A percentile compares a stretch with the other conserved stretches of the same genome.
Conservation (phyloP, 2,113 vertebrate species). For the Bostrychus sinensis region DNA sequence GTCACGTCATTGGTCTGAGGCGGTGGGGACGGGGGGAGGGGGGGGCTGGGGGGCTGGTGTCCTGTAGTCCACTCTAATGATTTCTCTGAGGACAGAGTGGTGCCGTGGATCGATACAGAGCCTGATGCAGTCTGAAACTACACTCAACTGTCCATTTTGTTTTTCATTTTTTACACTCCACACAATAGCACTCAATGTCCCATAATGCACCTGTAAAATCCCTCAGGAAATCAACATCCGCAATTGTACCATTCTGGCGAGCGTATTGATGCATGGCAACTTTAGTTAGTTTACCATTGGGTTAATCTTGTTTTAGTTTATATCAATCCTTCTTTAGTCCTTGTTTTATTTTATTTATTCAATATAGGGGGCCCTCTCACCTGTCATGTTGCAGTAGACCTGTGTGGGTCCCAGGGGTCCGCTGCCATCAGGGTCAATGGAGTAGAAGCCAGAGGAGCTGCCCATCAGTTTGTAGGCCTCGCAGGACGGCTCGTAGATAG, state of each 20-base stretch:
- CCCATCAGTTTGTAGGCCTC: slow-evolving; percentile 92
- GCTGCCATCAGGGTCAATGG: slow-evolving; percentile 93
- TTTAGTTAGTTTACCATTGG: too few relatives aligned
- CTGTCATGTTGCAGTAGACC: slow-evolving; percentile 96
- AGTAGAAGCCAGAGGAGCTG: slow-evolving; percentile 89
- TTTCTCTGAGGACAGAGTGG: neutral
- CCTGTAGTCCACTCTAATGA: slow-evolving; percentile 4
- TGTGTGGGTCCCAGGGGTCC: slow-evolving; percentile 87
- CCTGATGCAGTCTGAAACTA: neutral
- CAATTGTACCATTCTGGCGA: too few relatives aligned
- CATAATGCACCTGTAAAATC: too few relatives aligned
- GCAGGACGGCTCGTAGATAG: slow-evolving; percentile 91
- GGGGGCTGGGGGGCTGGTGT: neutral
- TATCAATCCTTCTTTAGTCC: too few relatives aligned
- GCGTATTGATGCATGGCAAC: too few relatives aligned
- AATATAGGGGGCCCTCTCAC: slow-evolving; percentile 71
- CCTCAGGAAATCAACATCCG: too few relatives aligned
- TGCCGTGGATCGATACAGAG: neutral
- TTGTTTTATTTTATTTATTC: neutral
- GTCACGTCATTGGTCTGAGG: neutral
- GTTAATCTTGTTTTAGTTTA: too few relatives aligned
- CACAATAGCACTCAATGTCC: neutral
- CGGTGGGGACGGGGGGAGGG: neutral
- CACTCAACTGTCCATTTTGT: neutral
- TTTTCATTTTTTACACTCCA: neutral